A percentile compares a stretch with the other conserved stretches of the same genome.
Evolutionary conservation across 2,113 vertebrate genomes (phyloP).

Genomic region (Oryzias woworae): DNA sequence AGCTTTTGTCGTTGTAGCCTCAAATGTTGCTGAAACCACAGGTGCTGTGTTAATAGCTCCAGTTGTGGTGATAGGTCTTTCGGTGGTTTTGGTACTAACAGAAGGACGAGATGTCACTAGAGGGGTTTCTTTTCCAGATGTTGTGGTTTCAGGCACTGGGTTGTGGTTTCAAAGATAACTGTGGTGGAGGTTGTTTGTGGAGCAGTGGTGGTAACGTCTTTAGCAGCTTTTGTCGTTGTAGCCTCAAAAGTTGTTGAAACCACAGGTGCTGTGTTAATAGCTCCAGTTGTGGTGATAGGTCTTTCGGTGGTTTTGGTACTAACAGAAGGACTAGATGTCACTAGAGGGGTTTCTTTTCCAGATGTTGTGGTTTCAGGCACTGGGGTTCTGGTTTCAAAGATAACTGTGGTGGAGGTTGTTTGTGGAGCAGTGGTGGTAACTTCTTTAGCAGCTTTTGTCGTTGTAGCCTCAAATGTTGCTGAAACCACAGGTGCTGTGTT

Average conservation of each 20-base stretch:
- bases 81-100: not conserved
- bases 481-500: too few relatives aligned
- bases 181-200: conserved; percentile 6
- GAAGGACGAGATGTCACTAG: not conserved
- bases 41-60: not conserved
- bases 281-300: conserved; percentile 1
- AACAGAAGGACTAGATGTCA: not conserved
- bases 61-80: not conserved
- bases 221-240: not conserved
- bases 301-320: not conserved
- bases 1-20: not conserved
- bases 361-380: not conserved
- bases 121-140: not conserved
- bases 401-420: not conserved
- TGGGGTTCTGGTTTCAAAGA: conserved; percentile 2
- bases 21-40: not conserved
- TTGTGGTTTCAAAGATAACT: conserved; percentile 3
- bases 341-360: not conserved
- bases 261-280: too few relatives aligned
- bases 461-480: too few relatives aligned
- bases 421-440: too few relatives aligned
- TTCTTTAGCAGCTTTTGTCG: too few relatives aligned
- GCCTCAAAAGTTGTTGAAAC: too few relatives aligned
- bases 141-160: not conserved
- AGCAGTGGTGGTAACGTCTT: not conserved